A percentile compares a stretch with the other conserved stretches of the same genome.
Evolutionary conservation across 2,797 vertebrate genomes (phyloP).

Genomic region (Lindbergichthys nudifrons): DNA sequence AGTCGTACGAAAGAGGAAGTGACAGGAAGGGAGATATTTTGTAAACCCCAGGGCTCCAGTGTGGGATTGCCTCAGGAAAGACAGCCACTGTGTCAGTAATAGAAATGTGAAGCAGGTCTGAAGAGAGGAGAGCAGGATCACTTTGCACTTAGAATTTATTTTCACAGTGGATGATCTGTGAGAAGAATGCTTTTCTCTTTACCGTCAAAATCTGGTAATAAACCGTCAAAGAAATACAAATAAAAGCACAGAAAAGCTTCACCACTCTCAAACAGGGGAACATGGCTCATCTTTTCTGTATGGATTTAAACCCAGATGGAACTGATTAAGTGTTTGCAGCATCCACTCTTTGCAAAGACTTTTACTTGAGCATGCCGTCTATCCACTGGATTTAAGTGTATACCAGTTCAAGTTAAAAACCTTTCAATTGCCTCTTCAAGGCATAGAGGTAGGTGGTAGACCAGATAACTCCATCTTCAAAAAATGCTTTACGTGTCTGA

Average conservation of each 20-base stretch:
- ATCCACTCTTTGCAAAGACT: background rate
- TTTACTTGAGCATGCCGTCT: background rate
- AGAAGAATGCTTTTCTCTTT: background rate
- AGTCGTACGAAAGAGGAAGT: background rate
- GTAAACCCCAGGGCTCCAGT: slow-evolving; percentile 24
- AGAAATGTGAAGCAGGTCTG: slow-evolving; percentile 44
- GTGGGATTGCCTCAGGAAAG: slow-evolving; percentile 41
- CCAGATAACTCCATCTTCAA: background rate
- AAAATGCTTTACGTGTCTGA: background rate
- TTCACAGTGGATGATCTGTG: no score
- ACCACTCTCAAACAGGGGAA: background rate
- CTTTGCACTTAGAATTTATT: background rate
- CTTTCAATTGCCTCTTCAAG: slow-evolving; percentile 11
- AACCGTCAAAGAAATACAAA: background rate
- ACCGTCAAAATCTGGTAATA: background rate
- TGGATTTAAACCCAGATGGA: background rate
- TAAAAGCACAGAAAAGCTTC: background rate
- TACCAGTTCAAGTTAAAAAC: background rate
- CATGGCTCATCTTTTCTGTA: background rate
- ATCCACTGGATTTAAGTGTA: background rate
- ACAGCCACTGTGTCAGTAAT: slow-evolving; percentile 38
- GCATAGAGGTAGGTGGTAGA: background rate
- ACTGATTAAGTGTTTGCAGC: background rate
- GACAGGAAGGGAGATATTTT: background rate
- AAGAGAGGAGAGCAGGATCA: background rate